phyloP scores from a whole-genome alignment of 2,113 vertebrate genomes.

The Dicrurus megarhynchus region DNA sequence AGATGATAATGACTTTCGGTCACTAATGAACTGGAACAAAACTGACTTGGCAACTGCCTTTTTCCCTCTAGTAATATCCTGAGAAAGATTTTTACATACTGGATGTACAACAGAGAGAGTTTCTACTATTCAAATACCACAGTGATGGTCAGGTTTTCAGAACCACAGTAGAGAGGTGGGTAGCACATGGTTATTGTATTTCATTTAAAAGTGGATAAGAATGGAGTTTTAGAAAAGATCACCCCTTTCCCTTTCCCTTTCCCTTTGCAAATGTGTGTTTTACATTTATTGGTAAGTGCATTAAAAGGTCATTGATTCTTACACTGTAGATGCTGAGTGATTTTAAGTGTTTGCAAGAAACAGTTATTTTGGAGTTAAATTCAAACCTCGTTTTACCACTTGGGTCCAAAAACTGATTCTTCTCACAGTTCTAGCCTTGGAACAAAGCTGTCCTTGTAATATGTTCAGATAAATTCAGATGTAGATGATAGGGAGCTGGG shows the following conservation, averaged over 20 bases:
- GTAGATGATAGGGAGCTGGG: background rate
- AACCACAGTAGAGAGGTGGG: background rate
- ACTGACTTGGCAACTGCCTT: background rate
- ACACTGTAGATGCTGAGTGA: background rate
- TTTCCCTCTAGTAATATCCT: background rate
- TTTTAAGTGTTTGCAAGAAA: background rate
- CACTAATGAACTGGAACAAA: slow-evolving; percentile 29
- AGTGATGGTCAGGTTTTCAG: background rate
- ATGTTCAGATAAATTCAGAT: background rate
- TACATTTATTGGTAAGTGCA: background rate
- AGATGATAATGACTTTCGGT: background rate
- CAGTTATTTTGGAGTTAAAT: background rate
- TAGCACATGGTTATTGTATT: background rate
- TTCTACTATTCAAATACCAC: background rate
- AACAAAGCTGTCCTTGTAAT: background rate
- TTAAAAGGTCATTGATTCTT: background rate
- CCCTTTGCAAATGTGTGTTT: background rate
- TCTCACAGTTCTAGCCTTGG: background rate
- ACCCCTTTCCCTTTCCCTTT: background rate
- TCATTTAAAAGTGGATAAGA: background rate
- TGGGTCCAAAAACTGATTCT: background rate
- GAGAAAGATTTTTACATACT: background rate
- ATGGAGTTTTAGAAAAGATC: background rate
- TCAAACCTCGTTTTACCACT: background rate
- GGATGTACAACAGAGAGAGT: background rate